phyloP scores from a whole-genome alignment of 2,797 vertebrate genomes.

The Sphaeramia orbicularis region DNA sequence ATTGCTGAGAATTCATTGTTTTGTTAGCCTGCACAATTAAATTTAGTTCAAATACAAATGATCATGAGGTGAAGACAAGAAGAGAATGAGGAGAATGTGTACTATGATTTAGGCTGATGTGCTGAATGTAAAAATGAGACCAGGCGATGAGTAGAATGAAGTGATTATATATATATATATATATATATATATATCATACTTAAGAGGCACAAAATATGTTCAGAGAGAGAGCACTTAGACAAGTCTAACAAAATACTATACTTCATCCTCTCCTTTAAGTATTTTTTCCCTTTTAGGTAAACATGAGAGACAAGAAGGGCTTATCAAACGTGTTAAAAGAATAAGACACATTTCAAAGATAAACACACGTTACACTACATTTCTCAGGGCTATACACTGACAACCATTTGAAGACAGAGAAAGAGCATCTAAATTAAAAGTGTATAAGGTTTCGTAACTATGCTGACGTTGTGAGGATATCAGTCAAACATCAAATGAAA shows the following conservation, averaged over 20 bases:
- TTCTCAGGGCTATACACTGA: slow-evolving; percentile 46
- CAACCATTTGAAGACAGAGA: slow-evolving; percentile 34
- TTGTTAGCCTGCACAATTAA: too few relatives aligned
- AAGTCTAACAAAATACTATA: slow-evolving; percentile 37
- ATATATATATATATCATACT: slow-evolving; percentile 41
- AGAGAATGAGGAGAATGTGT: too few relatives aligned
- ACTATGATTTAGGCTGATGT: not conserved
- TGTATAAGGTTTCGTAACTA: slow-evolving; percentile 1
- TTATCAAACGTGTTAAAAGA: slow-evolving; percentile 50
- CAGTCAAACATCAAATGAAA: not conserved
- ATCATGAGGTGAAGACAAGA: too few relatives aligned
- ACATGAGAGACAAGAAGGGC: slow-evolving; percentile 38
- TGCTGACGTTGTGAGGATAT: not conserved
- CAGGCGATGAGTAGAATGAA: slow-evolving; percentile 26
- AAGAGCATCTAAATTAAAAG: slow-evolving; percentile 5
- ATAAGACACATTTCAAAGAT: slow-evolving; percentile 49
- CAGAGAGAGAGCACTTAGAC: slow-evolving; percentile 29
- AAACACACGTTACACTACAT: slow-evolving; percentile 43
- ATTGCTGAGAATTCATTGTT: too few relatives aligned
- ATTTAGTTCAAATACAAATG: too few relatives aligned
- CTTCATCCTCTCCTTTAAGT: slow-evolving; percentile 20
- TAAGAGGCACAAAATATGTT: slow-evolving; percentile 57
- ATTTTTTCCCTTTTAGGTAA: slow-evolving; percentile 21
- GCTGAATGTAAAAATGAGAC: slow-evolving; percentile 3
- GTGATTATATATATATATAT: too few relatives aligned